Evolutionary conservation across 2,797 vertebrate genomes (phyloP).

Genomic region (Pteropus rufus): DNA sequence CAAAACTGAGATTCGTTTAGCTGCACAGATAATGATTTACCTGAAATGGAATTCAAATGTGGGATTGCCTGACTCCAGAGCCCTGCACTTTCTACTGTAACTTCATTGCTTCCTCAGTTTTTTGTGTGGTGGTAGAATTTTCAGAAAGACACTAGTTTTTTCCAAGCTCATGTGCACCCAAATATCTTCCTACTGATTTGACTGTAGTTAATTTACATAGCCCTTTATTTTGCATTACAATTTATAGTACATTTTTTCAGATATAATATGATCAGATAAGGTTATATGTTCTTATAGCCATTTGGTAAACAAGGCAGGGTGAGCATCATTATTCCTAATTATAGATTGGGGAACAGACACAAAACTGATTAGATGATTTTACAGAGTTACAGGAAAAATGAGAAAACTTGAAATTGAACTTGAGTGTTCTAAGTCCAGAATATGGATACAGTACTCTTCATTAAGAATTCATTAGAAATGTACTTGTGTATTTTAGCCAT

Average conservation of each 20-base stretch:
- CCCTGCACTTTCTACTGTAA: not conserved
- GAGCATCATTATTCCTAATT: not conserved
- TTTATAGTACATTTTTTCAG: not conserved
- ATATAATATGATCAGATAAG: not conserved
- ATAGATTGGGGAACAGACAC: not conserved
- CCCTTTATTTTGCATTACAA: not conserved
- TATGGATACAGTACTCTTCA: not conserved
- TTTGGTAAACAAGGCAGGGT: not conserved
- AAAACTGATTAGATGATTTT: not conserved
- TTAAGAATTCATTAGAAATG: conserved; percentile 25
- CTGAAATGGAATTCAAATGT: not conserved
- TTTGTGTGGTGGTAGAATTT: not conserved
- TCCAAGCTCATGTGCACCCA: not conserved
- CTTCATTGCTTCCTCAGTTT: not conserved
- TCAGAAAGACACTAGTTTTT: not conserved
- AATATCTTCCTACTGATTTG: not conserved
- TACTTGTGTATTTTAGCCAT: conserved; percentile 29
- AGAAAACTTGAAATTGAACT: not conserved
- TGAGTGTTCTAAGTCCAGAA: not conserved
- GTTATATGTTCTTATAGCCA: not conserved
- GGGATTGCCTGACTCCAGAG: not conserved
- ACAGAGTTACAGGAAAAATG: not conserved
- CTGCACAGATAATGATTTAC: not conserved
- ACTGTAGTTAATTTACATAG: not conserved
- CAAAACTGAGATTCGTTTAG: not conserved